Evolutionary conservation across 2,888 invertebrate genomes (phyloP).

Genomic region (Apotomis betuletana): DNA sequence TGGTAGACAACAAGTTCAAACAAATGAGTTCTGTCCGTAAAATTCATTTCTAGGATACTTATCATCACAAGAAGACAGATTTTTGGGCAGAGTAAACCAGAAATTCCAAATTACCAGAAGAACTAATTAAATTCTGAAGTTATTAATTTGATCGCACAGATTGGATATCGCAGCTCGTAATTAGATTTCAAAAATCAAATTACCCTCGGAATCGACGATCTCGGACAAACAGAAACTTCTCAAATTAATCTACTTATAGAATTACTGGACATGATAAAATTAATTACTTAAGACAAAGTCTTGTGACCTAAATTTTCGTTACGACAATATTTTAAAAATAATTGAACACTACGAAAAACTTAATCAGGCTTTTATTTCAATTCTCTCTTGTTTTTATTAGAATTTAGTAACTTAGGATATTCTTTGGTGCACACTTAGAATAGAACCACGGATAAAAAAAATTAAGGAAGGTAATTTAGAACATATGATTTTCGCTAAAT

Average conservation of each 20-base stretch:
- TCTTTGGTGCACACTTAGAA: too few species aligned
- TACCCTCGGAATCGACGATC: slow-evolving; percentile 2
- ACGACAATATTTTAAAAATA: background rate
- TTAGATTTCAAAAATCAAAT: slow-evolving; percentile 19
- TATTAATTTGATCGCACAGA: slow-evolving; percentile 17
- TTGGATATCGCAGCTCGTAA: slow-evolving; percentile 16
- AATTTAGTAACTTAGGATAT: too few species aligned
- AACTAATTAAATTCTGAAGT: slow-evolving; percentile 11
- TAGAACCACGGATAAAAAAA: too few species aligned
- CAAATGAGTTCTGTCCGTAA: too few species aligned
- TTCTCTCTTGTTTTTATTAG: too few species aligned
- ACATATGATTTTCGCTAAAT: too few species aligned
- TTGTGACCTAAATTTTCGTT: background rate
- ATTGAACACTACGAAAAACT: too few species aligned
- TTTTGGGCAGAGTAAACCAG: background rate
- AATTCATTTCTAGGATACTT: background rate
- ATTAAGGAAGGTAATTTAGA: too few species aligned
- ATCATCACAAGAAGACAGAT: background rate
- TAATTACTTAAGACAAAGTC: background rate
- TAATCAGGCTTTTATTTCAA: too few species aligned
- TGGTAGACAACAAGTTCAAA: too few species aligned
- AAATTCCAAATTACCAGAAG: background rate
- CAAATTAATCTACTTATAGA: slow-evolving; percentile 10
- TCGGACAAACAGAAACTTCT: slow-evolving; percentile 21
- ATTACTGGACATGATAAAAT: background rate